Evolutionary conservation across 2,888 invertebrate species (phyloP).

Genomic region (Oxytorus armatus): DNA sequence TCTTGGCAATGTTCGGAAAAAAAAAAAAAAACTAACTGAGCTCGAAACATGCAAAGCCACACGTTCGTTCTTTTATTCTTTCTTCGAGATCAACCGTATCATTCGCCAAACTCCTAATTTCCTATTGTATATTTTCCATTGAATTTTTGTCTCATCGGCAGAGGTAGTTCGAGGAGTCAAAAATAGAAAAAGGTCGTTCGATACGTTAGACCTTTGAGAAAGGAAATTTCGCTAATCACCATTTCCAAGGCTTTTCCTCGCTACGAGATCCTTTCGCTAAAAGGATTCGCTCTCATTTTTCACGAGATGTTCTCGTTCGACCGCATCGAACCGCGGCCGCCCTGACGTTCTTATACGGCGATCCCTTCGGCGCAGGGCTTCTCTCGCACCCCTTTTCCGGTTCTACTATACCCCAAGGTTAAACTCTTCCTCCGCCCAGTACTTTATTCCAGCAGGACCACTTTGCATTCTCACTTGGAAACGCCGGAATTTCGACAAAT

Average conservation of each 20-base stretch:
- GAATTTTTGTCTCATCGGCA: not conserved
- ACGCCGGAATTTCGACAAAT: conserved; percentile 27
- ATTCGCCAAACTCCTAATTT: conserved; percentile 40
- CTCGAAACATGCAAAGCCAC: conserved; percentile 48
- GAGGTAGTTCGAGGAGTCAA: not conserved
- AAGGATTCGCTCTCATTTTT: conserved; percentile 65
- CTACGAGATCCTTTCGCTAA: conserved; percentile 15
- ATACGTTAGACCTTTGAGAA: not conserved
- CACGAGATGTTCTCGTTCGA: conserved; percentile 52
- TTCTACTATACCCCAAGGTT: conserved; percentile 63
- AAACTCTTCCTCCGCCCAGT: conserved; percentile 1
- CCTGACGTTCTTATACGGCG: conserved; percentile 10
- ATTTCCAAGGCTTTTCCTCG: conserved; percentile 48
- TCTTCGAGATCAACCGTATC: conserved; percentile 6
- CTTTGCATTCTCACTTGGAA: conserved; percentile 51
- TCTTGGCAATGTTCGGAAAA: not conserved
- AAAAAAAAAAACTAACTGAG: too few species aligned
- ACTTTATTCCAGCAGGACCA: conserved; percentile 17
- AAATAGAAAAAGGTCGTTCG: not conserved
- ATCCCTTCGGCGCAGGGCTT: conserved; percentile 44
- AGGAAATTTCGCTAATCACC: conserved; percentile 56
- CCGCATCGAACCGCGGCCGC: conserved; percentile 24
- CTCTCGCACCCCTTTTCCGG: conserved; percentile 56
- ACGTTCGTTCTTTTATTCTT: conserved; percentile 1
- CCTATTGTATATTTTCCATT: conserved; percentile 24